phyloP scores from a whole-genome alignment of 2,113 vertebrate genomes.

The Ondatra zibethicus region DNA sequence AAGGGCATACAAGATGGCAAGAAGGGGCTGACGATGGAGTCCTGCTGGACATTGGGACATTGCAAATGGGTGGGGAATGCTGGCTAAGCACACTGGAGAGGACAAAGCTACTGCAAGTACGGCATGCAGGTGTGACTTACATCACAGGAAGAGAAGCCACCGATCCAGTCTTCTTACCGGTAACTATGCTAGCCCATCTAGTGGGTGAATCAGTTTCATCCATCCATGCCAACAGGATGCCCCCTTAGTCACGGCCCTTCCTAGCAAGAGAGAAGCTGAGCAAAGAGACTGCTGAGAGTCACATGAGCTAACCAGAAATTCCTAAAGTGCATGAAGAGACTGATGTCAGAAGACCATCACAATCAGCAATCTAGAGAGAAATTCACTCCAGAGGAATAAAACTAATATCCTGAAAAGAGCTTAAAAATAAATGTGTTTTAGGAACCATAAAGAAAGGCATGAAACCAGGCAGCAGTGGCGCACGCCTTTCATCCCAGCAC shows the following conservation, averaged over 20 bases:
- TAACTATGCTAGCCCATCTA: fast-evolving
- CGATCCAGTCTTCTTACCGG: fast-evolving
- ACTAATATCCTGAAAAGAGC: background rate
- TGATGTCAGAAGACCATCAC: background rate
- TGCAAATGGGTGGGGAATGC: too few relatives aligned
- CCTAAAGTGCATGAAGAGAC: fast-evolving
- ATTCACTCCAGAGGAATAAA: background rate
- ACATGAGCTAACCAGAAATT: background rate
- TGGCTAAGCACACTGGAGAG: too few relatives aligned
- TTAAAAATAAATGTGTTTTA: background rate
- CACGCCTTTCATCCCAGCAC: too few relatives aligned
- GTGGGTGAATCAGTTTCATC: background rate
- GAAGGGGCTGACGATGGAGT: background rate
- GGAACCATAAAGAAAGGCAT: background rate
- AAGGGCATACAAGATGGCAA: fast-evolving
- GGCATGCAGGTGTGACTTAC: background rate
- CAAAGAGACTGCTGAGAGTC: background rate
- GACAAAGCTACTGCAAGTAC: background rate
- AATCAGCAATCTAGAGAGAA: background rate
- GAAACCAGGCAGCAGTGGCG: too few relatives aligned
- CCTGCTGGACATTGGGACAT: fast-evolving
- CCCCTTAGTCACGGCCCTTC: too few relatives aligned
- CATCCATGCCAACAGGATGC: fast-evolving
- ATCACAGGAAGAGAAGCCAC: background rate
- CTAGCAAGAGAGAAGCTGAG: background rate